Percentiles rank a stretch among this genome's conserved stretches.
Evolutionary conservation across 2,113 vertebrate genomes (phyloP).

Genomic region (Desmodus rotundus): DNA sequence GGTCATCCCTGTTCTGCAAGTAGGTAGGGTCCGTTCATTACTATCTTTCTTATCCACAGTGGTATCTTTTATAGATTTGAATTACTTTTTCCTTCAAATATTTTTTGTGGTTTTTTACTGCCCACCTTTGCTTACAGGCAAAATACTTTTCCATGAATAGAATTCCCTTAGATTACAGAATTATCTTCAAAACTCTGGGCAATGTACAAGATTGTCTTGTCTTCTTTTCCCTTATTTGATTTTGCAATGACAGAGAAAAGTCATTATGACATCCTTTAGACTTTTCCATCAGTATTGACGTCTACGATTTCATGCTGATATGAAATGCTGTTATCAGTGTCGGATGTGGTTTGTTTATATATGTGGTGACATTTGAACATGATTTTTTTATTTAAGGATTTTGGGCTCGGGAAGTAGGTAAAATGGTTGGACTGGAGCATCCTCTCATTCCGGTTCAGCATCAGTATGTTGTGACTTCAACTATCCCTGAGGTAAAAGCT

Average conservation of each 20-base stretch:
- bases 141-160: neutral
- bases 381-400: conserved; percentile 84
- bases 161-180: neutral
- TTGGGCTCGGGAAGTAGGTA: conserved; percentile 94
- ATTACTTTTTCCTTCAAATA: neutral
- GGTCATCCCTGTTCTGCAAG: neutral
- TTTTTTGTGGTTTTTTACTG: neutral
- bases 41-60: neutral
- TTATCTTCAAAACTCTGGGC: neutral
- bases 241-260: neutral
- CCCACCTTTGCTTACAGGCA: neutral
- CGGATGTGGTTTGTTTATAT: neutral
- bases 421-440: conserved; percentile 92
- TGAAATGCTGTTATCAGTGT: neutral
- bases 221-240: neutral
- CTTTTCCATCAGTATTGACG: neutral
- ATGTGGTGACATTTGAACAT: neutral
- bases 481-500: conserved; percentile 94
- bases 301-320: neutral
- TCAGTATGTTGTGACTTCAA: conserved; percentile 95
- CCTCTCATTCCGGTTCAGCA: conserved; percentile 96
- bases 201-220: neutral
- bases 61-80: neutral
- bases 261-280: neutral
- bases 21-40: neutral